A percentile compares a stretch with the other conserved stretches of the same genome.
These are phyloP conservation scores for Anolis apletophallus DNA, from an alignment of 2,797 vertebrate species.

Conservation along the genomic window DNA sequence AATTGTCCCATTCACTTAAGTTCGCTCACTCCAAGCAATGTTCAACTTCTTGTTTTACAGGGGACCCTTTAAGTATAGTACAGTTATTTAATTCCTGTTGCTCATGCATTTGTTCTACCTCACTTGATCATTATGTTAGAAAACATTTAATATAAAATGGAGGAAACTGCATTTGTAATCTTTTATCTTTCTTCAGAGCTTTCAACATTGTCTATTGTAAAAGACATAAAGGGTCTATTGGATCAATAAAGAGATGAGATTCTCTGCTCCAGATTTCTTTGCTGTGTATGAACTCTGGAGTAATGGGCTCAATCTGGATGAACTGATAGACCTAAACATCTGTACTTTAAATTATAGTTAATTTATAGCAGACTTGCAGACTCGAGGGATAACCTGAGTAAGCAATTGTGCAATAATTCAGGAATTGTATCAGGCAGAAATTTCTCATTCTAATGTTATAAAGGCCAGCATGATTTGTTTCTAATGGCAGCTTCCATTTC, in stretches of 20 bases:
- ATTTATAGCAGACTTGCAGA: constrained; percentile 52
- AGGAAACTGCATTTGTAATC: constrained; percentile 27
- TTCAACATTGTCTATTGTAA: not conserved
- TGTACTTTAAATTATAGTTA: constrained; percentile 59
- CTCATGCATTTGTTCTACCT: not conserved
- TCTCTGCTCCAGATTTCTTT: not conserved
- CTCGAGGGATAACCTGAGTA: constrained; percentile 48
- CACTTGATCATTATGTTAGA: constrained; percentile 4
- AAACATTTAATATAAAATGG: constrained; percentile 1
- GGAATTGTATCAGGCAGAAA: constrained; percentile 49
- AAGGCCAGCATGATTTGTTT: constrained; percentile 16
- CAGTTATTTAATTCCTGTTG: not conserved
- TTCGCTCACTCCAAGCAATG: too few species aligned
- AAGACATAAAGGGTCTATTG: not conserved
- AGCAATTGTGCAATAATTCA: constrained; percentile 40
- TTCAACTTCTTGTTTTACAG: too few species aligned
- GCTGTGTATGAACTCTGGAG: not conserved
- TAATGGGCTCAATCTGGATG: not conserved
- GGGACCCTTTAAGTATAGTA: not conserved
- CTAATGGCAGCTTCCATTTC: constrained; percentile 23
- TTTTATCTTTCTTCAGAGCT: not conserved
- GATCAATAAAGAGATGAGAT: not conserved
- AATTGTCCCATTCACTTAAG: too few species aligned
- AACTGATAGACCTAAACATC: constrained; percentile 38
- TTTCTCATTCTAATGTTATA: constrained; percentile 45